These are phyloP conservation scores for Cantharis lateralis DNA, from an alignment of 2,888 invertebrate species.

Conservation along the genomic window DNA sequence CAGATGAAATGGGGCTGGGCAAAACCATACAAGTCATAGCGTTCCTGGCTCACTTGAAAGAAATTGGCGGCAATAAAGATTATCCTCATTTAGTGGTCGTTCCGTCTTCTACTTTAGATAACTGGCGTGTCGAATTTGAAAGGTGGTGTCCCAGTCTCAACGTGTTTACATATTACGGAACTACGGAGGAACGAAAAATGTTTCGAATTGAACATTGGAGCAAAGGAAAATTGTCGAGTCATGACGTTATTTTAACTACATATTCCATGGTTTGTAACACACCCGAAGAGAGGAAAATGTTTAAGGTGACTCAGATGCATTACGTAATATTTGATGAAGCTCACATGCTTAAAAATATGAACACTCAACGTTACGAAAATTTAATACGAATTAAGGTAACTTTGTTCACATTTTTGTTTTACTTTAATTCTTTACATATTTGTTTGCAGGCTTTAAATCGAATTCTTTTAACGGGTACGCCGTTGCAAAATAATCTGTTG, in stretches of 20 bases:
- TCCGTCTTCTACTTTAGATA: constrained; percentile 94
- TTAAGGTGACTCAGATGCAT: constrained; percentile 85
- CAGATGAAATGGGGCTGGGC: constrained; percentile 97
- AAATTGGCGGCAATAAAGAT: constrained; percentile 66
- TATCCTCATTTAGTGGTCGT: constrained; percentile 89
- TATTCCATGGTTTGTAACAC: constrained; percentile 81
- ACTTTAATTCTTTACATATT: background rate
- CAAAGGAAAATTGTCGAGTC: constrained; percentile 70
- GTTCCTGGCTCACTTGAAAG: constrained; percentile 86
- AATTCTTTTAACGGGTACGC: constrained; percentile 91
- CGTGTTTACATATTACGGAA: constrained; percentile 89
- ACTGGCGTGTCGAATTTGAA: constrained; percentile 79
- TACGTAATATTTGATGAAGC: constrained; percentile 97
- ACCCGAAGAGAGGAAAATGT: constrained; percentile 87
- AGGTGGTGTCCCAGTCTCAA: constrained; percentile 80
- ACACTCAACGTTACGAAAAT: constrained; percentile 86
- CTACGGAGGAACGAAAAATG: constrained; percentile 79
- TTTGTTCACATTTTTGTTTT: background rate
- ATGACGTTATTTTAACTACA: constrained; percentile 88
- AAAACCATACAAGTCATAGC: constrained; percentile 95
- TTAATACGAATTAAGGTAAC: constrained; percentile 75
- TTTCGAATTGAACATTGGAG: constrained; percentile 75
- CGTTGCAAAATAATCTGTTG: constrained; percentile 92
- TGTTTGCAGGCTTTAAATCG: constrained; percentile 77
- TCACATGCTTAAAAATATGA: constrained; percentile 98